These are phyloP conservation scores for Melitaea cinxia DNA, from an alignment of 1,140 invertebrate species.

Conservation along the genomic window DNA sequence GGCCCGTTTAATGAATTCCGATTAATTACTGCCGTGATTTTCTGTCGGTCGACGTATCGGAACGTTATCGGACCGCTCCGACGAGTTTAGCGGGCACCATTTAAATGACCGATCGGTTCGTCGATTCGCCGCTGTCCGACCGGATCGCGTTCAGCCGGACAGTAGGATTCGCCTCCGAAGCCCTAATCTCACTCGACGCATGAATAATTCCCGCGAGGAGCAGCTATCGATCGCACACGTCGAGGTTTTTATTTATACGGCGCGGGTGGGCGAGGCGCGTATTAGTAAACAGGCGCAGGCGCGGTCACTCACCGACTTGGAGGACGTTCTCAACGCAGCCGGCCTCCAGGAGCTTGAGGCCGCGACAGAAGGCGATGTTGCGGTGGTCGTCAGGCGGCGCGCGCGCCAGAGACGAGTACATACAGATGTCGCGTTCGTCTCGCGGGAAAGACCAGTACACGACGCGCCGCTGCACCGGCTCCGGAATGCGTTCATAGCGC, in stretches of 20 bases:
- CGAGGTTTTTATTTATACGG: conserved; percentile 81
- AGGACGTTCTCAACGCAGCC: conserved; percentile 91
- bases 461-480: conserved; percentile 92
- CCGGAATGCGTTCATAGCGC: conserved; percentile 92
- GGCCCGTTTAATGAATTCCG: conserved; percentile 32
- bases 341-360: conserved; percentile 90
- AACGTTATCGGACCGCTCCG: conserved; percentile 38
- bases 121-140: conserved; percentile 10
- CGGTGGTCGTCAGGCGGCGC: conserved; percentile 86
- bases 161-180: conserved; percentile 38
- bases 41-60: conserved; percentile 22
- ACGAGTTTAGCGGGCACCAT: conserved; percentile 35
- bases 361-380: conserved; percentile 92
- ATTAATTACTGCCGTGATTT: conserved; percentile 34
- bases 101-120: conserved; percentile 16
- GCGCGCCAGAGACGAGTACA: conserved; percentile 92
- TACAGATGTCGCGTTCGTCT: conserved; percentile 93
- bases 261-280: conserved; percentile 79
- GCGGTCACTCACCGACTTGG: conserved; percentile 92
- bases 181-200: conserved; percentile 75
- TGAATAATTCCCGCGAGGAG: conserved; percentile 80
- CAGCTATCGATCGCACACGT: conserved; percentile 80
- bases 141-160: conserved; percentile 21
- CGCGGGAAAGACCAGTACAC: conserved; percentile 95
- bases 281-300: conserved; percentile 81